Conservation (phyloP, 2,113 vertebrate genomes). For the Actinemys pallida region DNA sequence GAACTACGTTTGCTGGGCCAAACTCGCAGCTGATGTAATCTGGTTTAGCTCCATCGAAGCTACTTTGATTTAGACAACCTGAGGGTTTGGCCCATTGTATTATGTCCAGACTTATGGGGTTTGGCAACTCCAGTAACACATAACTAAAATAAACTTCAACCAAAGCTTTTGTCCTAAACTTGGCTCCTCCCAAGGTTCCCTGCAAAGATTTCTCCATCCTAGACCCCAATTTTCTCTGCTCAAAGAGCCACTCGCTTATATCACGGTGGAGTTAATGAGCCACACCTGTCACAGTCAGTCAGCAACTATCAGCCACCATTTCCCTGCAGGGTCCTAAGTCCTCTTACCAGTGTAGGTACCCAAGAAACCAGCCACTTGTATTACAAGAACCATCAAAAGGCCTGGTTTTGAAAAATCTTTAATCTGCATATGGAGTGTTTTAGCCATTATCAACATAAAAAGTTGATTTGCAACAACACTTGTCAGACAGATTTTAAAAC, state of each 20-base stretch:
- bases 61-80: background rate
- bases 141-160: background rate
- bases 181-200: background rate
- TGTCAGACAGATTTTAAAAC: background rate
- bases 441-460: background rate
- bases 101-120: background rate
- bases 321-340: background rate
- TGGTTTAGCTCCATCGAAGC: background rate
- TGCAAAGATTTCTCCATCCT: background rate
- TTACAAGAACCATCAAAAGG: background rate
- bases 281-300: background rate
- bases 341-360: background rate
- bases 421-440: background rate
- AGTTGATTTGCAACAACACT: background rate
- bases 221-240: background rate
- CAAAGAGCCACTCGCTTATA: background rate
- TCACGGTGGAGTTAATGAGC: background rate
- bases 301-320: background rate
- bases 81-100: background rate
- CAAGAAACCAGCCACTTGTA: background rate
- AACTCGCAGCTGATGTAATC: background rate
- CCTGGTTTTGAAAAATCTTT: background rate
- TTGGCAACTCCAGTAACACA: background rate
- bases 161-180: background rate
- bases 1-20: background rate